Evolutionary conservation across 2,797 vertebrate species (phyloP).

Genomic region (Microchirus variegatus): DNA sequence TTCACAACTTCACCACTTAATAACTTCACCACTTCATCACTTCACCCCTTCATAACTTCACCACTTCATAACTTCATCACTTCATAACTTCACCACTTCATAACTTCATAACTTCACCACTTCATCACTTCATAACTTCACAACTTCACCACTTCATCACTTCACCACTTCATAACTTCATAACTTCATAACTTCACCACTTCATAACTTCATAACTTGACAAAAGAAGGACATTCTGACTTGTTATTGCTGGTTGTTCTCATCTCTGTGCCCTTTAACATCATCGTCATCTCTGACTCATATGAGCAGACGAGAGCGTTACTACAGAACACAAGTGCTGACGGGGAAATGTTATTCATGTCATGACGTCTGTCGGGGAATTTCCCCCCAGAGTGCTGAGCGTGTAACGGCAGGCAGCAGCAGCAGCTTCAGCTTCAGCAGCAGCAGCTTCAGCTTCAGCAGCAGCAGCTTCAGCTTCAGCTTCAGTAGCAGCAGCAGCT

Average conservation of each 20-base stretch:
- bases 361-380: constrained; percentile 54
- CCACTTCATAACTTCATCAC: too few species aligned
- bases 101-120: too few species aligned
- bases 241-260: neutral
- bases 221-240: neutral
- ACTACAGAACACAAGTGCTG: constrained; percentile 44
- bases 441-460: neutral
- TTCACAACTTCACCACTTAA: too few species aligned
- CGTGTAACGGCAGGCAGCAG: constrained; percentile 33
- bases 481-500: too few species aligned
- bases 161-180: too few species aligned
- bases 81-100: too few species aligned
- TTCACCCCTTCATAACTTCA: too few species aligned
- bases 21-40: too few species aligned
- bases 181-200: too few species aligned
- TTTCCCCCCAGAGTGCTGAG: constrained; percentile 47
- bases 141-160: too few species aligned
- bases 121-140: too few species aligned
- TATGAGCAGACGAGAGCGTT: constrained; percentile 8
- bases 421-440: neutral
- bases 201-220: too few species aligned
- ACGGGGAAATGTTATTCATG: constrained; percentile 61
- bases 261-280: constrained; percentile 39
- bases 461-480: neutral
- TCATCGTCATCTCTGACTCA: constrained; percentile 37